Percentiles rank a stretch among this genome's conserved stretches.
Conservation (phyloP, 2,888 invertebrate species). For the Pristionchus arcanus region DNA sequence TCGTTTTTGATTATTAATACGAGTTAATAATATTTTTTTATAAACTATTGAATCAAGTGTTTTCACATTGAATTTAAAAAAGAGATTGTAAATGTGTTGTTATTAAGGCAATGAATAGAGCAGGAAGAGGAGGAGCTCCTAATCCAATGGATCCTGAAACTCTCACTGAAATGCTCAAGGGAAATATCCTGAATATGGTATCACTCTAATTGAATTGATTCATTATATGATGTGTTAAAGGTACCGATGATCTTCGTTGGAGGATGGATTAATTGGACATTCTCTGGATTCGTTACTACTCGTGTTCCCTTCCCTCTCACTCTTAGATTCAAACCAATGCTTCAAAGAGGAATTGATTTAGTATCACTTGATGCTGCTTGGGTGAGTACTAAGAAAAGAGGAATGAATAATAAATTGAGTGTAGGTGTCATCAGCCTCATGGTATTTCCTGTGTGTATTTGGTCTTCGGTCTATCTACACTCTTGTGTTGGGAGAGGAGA, state of each 20-base stretch:
- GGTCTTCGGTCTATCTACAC: conserved; percentile 97
- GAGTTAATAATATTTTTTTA: no score
- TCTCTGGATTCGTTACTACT: conserved; percentile 99
- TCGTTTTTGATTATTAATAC: background rate
- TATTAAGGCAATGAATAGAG: conserved; percentile 66
- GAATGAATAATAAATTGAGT: background rate
- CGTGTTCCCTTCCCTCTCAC: conserved; percentile 99
- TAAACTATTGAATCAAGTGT: background rate
- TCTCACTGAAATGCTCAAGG: conserved; percentile 99
- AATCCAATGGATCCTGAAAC: conserved; percentile 88
- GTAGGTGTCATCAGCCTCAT: conserved; percentile 90
- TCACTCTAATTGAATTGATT: background rate
- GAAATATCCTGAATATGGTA: conserved; percentile 96
- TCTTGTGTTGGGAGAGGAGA: conserved; percentile 96
- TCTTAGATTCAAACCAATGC: conserved; percentile 97
- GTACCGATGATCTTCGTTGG: conserved; percentile 94
- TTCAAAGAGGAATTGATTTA: conserved; percentile 97
- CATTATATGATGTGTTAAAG: conserved; percentile 85
- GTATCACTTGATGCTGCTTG: conserved; percentile 96
- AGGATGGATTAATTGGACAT: conserved; percentile 99
- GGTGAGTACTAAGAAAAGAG: conserved; percentile 83
- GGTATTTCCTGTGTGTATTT: conserved; percentile 99
- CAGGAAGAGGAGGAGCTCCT: conserved; percentile 65
- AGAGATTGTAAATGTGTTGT: background rate
- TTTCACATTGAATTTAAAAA: background rate